Evolutionary conservation across 2,797 vertebrate species (phyloP), one percentile per base, ranked within the genome.

Genomic region (Euphonia xanthogaster): DNA sequence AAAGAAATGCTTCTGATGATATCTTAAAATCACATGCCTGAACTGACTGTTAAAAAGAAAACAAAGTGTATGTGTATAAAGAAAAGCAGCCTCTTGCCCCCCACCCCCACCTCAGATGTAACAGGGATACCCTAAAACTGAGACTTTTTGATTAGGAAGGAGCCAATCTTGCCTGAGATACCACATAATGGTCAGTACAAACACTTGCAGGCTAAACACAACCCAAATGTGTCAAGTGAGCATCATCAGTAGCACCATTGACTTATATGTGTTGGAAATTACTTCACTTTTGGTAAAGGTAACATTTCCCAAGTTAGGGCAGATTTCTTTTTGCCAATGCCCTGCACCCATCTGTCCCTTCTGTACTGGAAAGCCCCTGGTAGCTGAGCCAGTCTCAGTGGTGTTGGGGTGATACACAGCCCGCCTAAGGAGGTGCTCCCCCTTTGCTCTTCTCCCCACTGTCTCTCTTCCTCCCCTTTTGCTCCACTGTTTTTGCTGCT

Each of bases 1-100:
- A 87, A 86, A 80, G 8, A 90, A 93, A 66, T 60, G 28, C 72
- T 88, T 63, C 47, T 78, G 51, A 30, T 73, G 75, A 84, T 79
- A 84, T 44, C 47, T 86, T 63, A 63, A 94, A 81, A 86, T 72
- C 66, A 61, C 20, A 67, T 62, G 40, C 12, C 31, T 66, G 28
- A 80, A 73, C 24, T 14, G n/a, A 10, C 16, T 74, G 48, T 48
- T 79, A 19, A 45, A 72, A 53, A 27, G 6, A 54, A 31, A 72
- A 48, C 5, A 22, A 88, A 78, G 8, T 58, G 22, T 35, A 39
- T 10, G 28, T 7, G 25, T 24, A 12, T 35, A 66, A 60, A 47
- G 24, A 78, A 77, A 91, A 85, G 53, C 20, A 66, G 8, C 40
- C 16, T 84, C 22, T 51, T 47, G 15, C 19, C 65, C 4, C 4